These are phyloP conservation scores for Ericerus pela DNA, from an alignment of 1,140 invertebrate species.

Conservation along the genomic window DNA sequence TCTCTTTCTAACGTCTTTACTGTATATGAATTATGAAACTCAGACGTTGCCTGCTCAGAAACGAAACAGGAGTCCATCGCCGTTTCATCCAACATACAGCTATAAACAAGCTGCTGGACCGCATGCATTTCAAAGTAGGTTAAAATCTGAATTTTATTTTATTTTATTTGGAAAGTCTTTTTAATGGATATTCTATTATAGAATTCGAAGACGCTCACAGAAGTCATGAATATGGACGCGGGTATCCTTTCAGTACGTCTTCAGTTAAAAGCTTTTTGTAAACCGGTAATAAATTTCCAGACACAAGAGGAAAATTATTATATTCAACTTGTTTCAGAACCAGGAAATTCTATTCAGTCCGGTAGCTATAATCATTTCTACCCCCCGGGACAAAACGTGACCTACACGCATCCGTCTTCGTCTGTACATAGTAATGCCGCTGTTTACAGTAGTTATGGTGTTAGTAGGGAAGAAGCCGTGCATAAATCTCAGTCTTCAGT, in stretches of 20 bases:
- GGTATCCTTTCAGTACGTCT: neutral
- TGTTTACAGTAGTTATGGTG: neutral
- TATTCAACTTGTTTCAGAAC: conserved; percentile 2
- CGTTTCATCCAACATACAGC: neutral
- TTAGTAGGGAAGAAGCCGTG: neutral
- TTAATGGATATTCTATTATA: too few species aligned
- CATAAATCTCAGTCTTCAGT: neutral
- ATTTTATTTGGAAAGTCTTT: too few species aligned
- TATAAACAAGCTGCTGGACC: conserved; percentile 8
- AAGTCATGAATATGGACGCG: neutral
- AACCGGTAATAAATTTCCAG: too few species aligned
- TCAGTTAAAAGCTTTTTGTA: too few species aligned
- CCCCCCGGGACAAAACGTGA: neutral
- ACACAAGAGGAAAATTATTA: too few species aligned
- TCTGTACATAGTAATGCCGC: neutral
- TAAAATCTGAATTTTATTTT: too few species aligned
- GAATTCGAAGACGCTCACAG: neutral
- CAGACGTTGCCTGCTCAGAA: neutral
- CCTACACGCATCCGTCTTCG: neutral
- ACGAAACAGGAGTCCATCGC: neutral
- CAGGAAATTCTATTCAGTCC: neutral
- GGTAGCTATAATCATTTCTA: neutral
- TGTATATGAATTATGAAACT: neutral
- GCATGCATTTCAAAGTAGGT: conserved; percentile 7
- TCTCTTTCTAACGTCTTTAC: neutral